A percentile compares a stretch with the other conserved stretches of the same genome.
Evolutionary conservation across 1,140 invertebrate species (phyloP).

Genomic region (Drosophila mojavensis): DNA sequence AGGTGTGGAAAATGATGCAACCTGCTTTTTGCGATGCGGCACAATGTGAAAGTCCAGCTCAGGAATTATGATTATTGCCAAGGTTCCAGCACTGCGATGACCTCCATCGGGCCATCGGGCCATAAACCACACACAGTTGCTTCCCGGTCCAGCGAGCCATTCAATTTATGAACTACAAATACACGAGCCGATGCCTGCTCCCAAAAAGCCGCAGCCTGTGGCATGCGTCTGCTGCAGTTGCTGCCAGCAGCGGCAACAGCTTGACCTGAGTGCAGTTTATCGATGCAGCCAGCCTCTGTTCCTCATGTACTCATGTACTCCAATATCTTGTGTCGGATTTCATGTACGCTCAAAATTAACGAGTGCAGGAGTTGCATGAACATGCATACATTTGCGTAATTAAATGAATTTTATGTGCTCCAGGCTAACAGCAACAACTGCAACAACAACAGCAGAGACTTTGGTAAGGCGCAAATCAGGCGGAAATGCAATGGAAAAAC

Average conservation of each 20-base stretch:
- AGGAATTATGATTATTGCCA: conserved; percentile 31
- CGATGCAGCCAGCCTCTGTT: conserved; percentile 1
- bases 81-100: conserved; percentile 29
- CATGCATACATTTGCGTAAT: conserved; percentile 60
- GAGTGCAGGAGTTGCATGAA: conserved; percentile 55
- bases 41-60: conserved; percentile 19
- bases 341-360: conserved; percentile 38
- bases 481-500: neutral
- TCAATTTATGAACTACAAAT: conserved; percentile 29
- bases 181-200: neutral
- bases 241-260: conserved; percentile 24
- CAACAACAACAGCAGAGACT: neutral
- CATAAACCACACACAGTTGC: conserved; percentile 26
- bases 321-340: conserved; percentile 29
- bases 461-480: conserved; percentile 19
- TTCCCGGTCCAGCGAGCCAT: neutral
- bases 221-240: conserved; percentile 23
- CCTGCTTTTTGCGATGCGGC: conserved; percentile 37
- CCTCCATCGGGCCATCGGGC: neutral
- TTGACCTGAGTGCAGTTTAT: conserved; percentile 55
- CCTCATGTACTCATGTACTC: neutral
- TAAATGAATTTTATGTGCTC: conserved; percentile 60
- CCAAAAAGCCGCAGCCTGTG: conserved; percentile 7
- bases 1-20: conserved; percentile 46
- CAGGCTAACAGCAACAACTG: neutral